Base-by-base conservation (phyloP, 1,140 invertebrate genomes). In the Antheraea mylitta region DNA sequence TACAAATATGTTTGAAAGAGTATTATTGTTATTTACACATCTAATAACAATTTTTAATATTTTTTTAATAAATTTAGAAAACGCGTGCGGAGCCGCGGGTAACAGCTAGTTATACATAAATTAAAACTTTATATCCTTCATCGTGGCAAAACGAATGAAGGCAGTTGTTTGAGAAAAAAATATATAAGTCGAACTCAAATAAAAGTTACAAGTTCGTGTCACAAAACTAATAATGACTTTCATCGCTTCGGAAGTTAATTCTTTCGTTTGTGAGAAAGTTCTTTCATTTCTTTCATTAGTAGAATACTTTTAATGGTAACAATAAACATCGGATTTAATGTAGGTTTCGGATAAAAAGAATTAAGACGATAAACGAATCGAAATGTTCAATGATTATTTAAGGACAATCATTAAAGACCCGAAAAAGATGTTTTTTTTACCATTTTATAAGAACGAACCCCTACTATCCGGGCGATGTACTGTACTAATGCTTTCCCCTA, bases 181-280 rank as follows among this genome's bases (percentile, higher is more conserved):
- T 16, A 53, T 53, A 48, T 48, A 48, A 48, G 7, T 48, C 45
- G 45, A 53, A 53, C 45, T 53, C 45, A n/a, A 53, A 53, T 53
- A 53, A 53, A 53, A 53, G 45, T 53, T 53, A 16, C 45, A 53
- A 53, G 11, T 53, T 53, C 45, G 45, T 53, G 45, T 53, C 45
- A 53, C 45, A 53, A 53, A 53, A 53, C 45, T 53, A 53, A 53
- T 53, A 53, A 53, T 53, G 45, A 53, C 45, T 53, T 53, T 53
- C 45, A 53, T 53, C 16, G 45, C 45, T 53, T 53, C 45, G 45
- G 45, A 53, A 53, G 45, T 53, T 53, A 53, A 53, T 53, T 53
- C 45, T 53, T 53, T 53, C 45, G 45, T 53, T 53, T 53, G 45
- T 53, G 16, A 53, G 45, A 53, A 53, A 53, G 45, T 53, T 53